These are phyloP conservation scores for Charadrius vociferus DNA, from an alignment of 2,113 vertebrate genomes.

Conservation along the genomic window DNA sequence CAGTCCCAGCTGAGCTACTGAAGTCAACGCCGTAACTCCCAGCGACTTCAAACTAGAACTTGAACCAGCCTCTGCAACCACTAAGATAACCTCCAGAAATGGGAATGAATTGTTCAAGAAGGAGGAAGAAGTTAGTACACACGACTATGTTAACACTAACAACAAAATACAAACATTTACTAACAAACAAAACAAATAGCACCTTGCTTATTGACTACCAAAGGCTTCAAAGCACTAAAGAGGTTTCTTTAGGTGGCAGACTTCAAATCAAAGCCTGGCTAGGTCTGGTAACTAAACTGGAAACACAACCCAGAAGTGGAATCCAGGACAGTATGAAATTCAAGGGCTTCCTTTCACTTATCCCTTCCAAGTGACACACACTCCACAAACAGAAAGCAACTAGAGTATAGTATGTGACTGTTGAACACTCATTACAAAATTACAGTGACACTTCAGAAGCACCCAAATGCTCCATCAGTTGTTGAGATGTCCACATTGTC, in stretches of 20 bases:
- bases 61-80: not conserved
- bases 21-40: fast-evolving
- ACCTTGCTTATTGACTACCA: not conserved
- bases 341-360: not conserved
- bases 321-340: not conserved
- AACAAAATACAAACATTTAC: not conserved
- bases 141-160: not conserved
- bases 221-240: not conserved
- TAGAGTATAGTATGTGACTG: not conserved
- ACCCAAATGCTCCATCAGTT: not conserved
- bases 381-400: not conserved
- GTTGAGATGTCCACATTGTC: not conserved
- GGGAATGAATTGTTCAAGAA: not conserved
- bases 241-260: not conserved
- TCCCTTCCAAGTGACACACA: not conserved
- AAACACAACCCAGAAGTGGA: not conserved
- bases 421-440: not conserved
- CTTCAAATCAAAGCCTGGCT: not conserved
- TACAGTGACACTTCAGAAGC: not conserved
- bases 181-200: not conserved
- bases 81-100: not conserved
- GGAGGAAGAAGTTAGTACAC: not conserved
- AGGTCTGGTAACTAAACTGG: not conserved
- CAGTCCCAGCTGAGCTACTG: not conserved
- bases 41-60: not conserved